Percentiles rank a stretch among this genome's conserved stretches.
phyloP scores from a whole-genome alignment of 2,888 invertebrate genomes.

The Leptopilina drosophilae region DNA sequence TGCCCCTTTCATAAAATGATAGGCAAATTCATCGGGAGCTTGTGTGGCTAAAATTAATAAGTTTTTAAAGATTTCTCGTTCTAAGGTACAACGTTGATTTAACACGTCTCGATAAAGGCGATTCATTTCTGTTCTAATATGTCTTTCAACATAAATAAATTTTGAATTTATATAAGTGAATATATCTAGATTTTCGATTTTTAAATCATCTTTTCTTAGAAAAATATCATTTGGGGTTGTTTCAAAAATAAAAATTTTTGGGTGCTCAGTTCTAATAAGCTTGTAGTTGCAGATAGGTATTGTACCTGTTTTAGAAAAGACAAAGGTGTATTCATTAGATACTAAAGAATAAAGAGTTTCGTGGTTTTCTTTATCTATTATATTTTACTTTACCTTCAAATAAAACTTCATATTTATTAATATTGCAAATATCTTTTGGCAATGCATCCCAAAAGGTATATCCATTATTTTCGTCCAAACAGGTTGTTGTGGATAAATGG shows the following conservation, averaged over 20 bases:
- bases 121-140: conserved; percentile 49
- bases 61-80: conserved; percentile 56
- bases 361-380: background rate
- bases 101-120: conserved; percentile 50
- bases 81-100: conserved; percentile 53
- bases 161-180: conserved; percentile 49
- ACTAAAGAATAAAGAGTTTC: conserved; percentile 47
- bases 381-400: conserved; percentile 51
- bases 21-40: conserved; percentile 44
- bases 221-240: background rate
- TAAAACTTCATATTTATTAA: conserved; percentile 51
- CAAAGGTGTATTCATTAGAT: conserved; percentile 50
- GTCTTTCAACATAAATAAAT: conserved; percentile 56
- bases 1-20: conserved; percentile 58
- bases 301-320: conserved; percentile 41
- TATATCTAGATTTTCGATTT: conserved; percentile 31
- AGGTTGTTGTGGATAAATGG: background rate
- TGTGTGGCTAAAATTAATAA: conserved; percentile 52
- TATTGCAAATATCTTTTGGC: conserved; percentile 41
- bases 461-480: background rate
- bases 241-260: conserved; percentile 48
- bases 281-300: conserved; percentile 33
- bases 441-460: background rate
- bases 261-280: conserved; percentile 48
- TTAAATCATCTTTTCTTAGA: background rate